These are phyloP conservation scores for Potamilus streckersoni DNA, from an alignment of 1,140 invertebrate species.

Conservation along the genomic window DNA sequence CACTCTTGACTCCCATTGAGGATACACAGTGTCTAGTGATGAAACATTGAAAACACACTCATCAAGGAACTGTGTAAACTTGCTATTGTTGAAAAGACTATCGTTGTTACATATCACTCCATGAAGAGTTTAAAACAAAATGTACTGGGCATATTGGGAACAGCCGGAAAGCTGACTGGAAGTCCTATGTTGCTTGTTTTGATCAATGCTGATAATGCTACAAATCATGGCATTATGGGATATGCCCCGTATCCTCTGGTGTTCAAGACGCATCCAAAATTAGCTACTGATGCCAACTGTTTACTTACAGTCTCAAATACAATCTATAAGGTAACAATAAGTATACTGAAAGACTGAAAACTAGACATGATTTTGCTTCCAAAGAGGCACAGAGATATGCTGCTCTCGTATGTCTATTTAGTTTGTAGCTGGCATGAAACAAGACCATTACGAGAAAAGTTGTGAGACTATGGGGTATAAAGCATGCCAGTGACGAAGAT, in stretches of 20 bases:
- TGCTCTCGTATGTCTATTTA: too few relatives aligned
- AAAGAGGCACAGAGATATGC: too few relatives aligned
- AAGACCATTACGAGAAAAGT: too few relatives aligned
- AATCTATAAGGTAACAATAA: too few relatives aligned
- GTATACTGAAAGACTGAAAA: too few relatives aligned
- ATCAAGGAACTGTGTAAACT: constrained; percentile 1
- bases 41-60: neutral
- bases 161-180: neutral
- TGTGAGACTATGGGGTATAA: too few relatives aligned
- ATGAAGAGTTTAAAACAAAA: constrained; percentile 3
- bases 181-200: neutral
- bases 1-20: neutral
- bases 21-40: constrained; percentile 1
- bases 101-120: neutral
- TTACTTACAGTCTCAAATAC: too few relatives aligned
- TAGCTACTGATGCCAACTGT: constrained; percentile 1
- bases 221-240: constrained; percentile 7
- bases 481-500: too few relatives aligned
- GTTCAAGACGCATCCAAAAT: neutral
- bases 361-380: too few relatives aligned
- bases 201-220: constrained; percentile 12
- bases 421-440: too few relatives aligned
- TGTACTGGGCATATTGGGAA: neutral
- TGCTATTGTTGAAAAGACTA: neutral
- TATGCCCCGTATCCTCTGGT: constrained; percentile 4